Conservation (phyloP, 2,113 vertebrate genomes). For the Circaetus gallicus region DNA sequence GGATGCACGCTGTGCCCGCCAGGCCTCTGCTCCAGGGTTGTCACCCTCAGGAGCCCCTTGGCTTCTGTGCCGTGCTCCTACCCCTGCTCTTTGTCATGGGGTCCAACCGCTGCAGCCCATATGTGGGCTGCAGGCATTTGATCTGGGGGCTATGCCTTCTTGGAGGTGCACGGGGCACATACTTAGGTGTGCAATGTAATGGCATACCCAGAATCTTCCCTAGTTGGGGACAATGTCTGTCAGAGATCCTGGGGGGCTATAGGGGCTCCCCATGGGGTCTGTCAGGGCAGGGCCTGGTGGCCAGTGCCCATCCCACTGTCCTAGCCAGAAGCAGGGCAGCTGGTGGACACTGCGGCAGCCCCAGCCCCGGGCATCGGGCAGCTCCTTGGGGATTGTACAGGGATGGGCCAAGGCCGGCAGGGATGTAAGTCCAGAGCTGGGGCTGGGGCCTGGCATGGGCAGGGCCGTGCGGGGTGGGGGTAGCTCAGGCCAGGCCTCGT, state of each 20-base stretch:
- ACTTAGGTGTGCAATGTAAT: not conserved
- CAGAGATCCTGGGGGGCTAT: too few relatives aligned
- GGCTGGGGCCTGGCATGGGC: not conserved
- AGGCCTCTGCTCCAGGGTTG: accelerated
- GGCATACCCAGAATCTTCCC: not conserved
- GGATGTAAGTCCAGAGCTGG: too few relatives aligned
- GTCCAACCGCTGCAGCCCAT: accelerated
- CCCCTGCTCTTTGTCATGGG: not conserved
- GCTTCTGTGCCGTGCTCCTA: accelerated
- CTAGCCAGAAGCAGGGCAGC: not conserved
- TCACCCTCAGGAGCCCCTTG: not conserved
- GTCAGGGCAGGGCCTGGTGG: not conserved
- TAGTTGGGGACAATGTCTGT: not conserved
- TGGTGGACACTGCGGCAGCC: accelerated
- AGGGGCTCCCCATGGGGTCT: accelerated
- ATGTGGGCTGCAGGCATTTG: not conserved
- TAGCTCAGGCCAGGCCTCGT: not conserved
- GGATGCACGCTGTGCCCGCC: accelerated
- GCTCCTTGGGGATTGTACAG: too few relatives aligned
- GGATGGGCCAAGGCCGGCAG: accelerated
- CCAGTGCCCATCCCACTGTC: accelerated
- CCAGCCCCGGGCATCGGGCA: accelerated
- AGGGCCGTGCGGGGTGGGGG: accelerated
- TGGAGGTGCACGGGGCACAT: not conserved
- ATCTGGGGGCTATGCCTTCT: not conserved